A percentile compares a stretch with the other conserved stretches of the same genome.
Conservation (phyloP, 2,888 invertebrate genomes). For the Eupithecia tripunctaria region DNA sequence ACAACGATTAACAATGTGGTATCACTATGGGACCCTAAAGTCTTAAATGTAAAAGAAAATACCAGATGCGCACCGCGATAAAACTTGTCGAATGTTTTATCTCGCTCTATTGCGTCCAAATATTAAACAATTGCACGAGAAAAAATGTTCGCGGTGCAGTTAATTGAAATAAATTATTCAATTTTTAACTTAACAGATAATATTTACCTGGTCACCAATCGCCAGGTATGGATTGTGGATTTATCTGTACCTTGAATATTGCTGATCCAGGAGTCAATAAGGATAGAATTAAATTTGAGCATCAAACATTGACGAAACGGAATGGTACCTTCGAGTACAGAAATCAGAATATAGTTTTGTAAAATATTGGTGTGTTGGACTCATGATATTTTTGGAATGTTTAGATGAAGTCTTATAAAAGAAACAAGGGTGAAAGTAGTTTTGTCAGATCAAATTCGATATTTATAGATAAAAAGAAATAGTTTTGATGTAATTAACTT, state of each 20-base stretch:
- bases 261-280: background rate
- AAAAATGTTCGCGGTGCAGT: background rate
- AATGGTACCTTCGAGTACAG: slow-evolving; percentile 12
- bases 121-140: background rate
- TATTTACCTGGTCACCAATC: background rate
- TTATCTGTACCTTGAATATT: background rate
- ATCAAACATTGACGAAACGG: slow-evolving; percentile 8
- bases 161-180: background rate
- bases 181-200: background rate
- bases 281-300: slow-evolving; percentile 7
- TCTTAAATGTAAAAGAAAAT: background rate
- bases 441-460: slow-evolving; percentile 20
- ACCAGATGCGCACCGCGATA: background rate
- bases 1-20: background rate
- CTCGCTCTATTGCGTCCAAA: background rate
- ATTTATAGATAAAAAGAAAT: slow-evolving; percentile 17
- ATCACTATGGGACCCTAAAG: background rate
- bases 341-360: slow-evolving; percentile 34
- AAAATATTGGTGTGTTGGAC: slow-evolving; percentile 27
- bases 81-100: background rate
- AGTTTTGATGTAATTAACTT: slow-evolving; percentile 9
- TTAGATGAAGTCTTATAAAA: slow-evolving; percentile 33
- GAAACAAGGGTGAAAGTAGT: slow-evolving; percentile 18
- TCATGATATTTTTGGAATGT: slow-evolving; percentile 46
- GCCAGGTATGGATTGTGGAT: background rate